Conservation (phyloP, 2,113 vertebrate genomes). For the Oncorhynchus keta region DNA sequence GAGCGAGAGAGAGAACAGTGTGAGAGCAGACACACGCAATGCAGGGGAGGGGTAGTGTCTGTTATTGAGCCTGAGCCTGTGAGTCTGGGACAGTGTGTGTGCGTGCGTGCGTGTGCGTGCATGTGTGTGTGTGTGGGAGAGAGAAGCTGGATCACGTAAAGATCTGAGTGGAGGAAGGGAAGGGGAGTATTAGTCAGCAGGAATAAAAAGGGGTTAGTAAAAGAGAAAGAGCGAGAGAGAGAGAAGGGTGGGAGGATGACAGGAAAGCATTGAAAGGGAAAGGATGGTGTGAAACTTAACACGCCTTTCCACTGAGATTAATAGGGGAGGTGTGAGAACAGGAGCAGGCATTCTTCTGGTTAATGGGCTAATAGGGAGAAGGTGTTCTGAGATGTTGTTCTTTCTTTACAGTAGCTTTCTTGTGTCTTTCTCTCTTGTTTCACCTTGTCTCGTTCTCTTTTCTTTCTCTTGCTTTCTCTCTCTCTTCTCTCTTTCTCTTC, state of each 20-base stretch:
- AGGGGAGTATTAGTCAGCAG: slow-evolving; percentile 49
- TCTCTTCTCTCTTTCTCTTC: too few relatives aligned
- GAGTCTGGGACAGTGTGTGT: background rate
- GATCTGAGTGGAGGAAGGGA: background rate
- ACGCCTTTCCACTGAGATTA: background rate
- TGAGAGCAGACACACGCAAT: slow-evolving; percentile 17
- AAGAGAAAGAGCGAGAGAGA: slow-evolving; percentile 1
- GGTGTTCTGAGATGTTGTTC: background rate
- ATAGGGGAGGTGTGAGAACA: background rate
- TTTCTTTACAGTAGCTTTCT: background rate
- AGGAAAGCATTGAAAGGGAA: background rate
- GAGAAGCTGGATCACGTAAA: background rate
- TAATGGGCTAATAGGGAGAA: slow-evolving; percentile 11
- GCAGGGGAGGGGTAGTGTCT: slow-evolving; percentile 27
- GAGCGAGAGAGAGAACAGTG: background rate
- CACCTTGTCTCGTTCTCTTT: too few relatives aligned
- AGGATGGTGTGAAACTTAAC: background rate
- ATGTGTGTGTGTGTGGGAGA: background rate
- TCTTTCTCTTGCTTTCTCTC: too few relatives aligned
- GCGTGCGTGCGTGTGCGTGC: slow-evolving; percentile 1
- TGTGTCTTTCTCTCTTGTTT: too few relatives aligned
- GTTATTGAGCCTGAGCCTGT: slow-evolving; percentile 2
- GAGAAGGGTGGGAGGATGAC: slow-evolving; percentile 15
- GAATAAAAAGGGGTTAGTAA: slow-evolving; percentile 7
- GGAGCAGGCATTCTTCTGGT: background rate